Percentiles rank a stretch among this genome's conserved stretches.
Conservation (phyloP, 2,888 invertebrate genomes). For the Lysandra bellargus region DNA sequence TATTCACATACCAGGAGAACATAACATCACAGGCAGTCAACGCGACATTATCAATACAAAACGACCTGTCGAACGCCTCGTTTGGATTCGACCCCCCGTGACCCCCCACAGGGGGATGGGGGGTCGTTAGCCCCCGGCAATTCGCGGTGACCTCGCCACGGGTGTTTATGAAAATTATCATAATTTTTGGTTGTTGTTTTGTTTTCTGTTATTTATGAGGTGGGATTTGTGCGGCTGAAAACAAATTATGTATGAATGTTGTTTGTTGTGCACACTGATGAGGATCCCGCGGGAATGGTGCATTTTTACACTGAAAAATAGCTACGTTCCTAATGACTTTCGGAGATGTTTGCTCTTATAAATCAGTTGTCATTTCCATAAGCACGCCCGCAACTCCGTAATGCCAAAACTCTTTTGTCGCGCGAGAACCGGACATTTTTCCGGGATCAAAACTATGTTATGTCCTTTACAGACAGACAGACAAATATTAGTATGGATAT, state of each 20-base stretch:
- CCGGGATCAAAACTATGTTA: no score
- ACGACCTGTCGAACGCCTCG: conserved; percentile 6
- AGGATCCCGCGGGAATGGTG: neutral
- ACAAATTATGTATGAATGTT: neutral
- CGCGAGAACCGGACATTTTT: no score
- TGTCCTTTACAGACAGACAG: no score
- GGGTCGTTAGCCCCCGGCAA: neutral
- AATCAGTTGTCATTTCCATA: neutral
- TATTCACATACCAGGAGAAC: neutral
- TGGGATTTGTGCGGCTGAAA: neutral
- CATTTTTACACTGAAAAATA: no score
- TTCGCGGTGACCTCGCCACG: neutral
- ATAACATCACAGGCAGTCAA: neutral
- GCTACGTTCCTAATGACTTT: no score
- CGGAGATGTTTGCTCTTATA: neutral
- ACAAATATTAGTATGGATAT: no score
- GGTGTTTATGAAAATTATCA: conserved; percentile 19
- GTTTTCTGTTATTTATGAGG: conserved; percentile 3
- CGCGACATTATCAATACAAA: conserved; percentile 13
- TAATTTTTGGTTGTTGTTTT: conserved; percentile 7
- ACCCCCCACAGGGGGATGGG: neutral
- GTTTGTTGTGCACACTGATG: neutral
- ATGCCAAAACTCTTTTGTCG: no score
- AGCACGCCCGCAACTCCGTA: no score
- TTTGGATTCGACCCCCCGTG: neutral